Percentiles rank a stretch among this genome's conserved stretches.
Evolutionary conservation across 2,888 invertebrate genomes (phyloP).

Genomic region (Ditula angustiorana): DNA sequence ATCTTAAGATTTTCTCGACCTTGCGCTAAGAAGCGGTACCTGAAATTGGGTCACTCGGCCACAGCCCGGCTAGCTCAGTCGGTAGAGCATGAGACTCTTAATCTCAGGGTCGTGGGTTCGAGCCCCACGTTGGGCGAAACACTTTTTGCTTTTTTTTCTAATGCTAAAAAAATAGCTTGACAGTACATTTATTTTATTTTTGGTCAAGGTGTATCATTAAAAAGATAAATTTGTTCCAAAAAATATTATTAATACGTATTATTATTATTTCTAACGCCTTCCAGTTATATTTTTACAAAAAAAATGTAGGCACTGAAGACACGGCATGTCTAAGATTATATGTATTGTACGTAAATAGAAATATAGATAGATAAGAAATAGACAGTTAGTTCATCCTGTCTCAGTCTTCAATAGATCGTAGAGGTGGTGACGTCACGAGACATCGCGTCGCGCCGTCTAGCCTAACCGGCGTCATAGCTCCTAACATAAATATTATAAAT

Average conservation of each 20-base stretch:
- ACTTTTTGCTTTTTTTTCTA: constrained; percentile 4
- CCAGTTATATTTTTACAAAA: no score
- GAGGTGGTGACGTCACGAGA: background rate
- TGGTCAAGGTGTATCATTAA: no score
- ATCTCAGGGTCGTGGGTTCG: constrained; percentile 87
- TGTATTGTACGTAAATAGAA: no score
- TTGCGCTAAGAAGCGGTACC: constrained; percentile 28
- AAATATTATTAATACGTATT: no score
- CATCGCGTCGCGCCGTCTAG: constrained; percentile 4
- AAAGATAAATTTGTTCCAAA: no score
- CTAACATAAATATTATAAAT: no score
- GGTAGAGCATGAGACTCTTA: constrained; percentile 86
- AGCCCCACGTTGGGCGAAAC: constrained; percentile 85
- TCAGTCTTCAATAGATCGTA: background rate
- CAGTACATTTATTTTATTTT: no score
- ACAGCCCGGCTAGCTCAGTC: constrained; percentile 73
- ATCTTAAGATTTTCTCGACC: constrained; percentile 33
- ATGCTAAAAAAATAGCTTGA: background rate
- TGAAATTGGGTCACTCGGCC: constrained; percentile 36
- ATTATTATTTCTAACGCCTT: no score
- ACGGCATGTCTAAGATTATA: no score
- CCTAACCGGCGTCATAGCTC: background rate
- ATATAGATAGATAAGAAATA: no score
- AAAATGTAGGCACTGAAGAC: no score
- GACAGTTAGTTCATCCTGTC: no score